phyloP scores from a whole-genome alignment of 1,140 invertebrate genomes.

The Drosophila nannoptera region DNA sequence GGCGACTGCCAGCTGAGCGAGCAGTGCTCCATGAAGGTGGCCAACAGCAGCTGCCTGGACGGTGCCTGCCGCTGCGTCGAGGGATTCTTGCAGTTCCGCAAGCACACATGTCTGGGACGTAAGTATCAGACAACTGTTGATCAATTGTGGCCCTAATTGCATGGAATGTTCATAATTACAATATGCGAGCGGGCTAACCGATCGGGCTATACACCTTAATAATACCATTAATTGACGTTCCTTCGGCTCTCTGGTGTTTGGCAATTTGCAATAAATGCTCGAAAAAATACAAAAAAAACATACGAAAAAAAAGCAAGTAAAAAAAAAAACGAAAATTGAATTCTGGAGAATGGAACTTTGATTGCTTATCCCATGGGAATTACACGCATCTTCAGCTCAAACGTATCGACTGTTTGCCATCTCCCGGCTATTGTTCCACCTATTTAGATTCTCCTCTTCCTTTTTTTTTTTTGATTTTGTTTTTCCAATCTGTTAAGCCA shows the following conservation, averaged over 20 bases:
- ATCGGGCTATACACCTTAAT: conserved; percentile 17
- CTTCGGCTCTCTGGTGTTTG: conserved; percentile 53
- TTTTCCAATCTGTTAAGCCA: conserved; percentile 30
- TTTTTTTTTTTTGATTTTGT: not conserved
- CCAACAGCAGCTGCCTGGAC: conserved; percentile 86
- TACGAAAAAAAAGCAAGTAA: not conserved
- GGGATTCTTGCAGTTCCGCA: conserved; percentile 89
- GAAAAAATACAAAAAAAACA: conserved; percentile 21
- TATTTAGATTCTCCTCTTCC: not conserved
- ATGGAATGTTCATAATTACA: conserved; percentile 42
- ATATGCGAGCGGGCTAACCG: not conserved
- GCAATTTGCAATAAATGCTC: conserved; percentile 68
- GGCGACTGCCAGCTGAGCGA: conserved; percentile 86
- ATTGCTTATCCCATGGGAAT: conserved; percentile 45
- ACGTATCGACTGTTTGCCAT: conserved; percentile 22
- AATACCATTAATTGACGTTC: conserved; percentile 41
- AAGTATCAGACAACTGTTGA: conserved; percentile 81
- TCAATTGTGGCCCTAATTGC: conserved; percentile 68
- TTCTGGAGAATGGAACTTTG: conserved; percentile 48
- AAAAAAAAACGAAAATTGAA: conserved; percentile 26
- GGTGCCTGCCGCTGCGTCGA: conserved; percentile 88
- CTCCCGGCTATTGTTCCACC: not conserved
- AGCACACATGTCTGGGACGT: conserved; percentile 93
- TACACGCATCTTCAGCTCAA: conserved; percentile 26
- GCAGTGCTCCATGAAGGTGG: conserved; percentile 88